These are phyloP conservation scores for Limnothrissa miodon DNA, from an alignment of 2,113 vertebrate genomes.

Conservation along the genomic window DNA sequence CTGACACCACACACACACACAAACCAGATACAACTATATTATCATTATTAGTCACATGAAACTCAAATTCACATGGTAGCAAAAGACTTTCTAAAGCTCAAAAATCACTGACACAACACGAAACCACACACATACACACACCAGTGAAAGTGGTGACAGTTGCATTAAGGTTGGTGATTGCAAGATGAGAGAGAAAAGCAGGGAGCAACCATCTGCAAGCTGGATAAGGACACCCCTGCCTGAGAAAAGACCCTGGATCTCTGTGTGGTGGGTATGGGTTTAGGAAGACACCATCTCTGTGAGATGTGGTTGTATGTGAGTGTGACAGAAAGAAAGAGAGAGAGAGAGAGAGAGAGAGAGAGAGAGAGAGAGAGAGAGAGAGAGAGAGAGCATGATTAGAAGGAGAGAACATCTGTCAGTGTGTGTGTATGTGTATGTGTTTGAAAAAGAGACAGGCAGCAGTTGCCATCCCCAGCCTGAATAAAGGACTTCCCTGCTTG, in stretches of 20 bases:
- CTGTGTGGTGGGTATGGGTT: too few relatives aligned
- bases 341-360: not conserved
- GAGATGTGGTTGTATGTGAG: too few relatives aligned
- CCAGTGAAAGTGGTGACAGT: not conserved
- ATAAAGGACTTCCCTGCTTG: not conserved
- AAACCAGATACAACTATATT: not conserved
- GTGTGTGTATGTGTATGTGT: not conserved
- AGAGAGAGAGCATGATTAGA: not conserved
- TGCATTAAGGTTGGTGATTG: not conserved
- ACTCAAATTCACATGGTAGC: not conserved
- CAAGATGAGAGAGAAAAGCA: not conserved
- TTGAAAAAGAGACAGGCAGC: not conserved
- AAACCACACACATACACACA: not conserved
- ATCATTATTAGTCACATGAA: not conserved
- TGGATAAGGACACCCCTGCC: not conserved
- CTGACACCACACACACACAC: not conserved
- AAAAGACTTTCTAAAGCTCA: not conserved
- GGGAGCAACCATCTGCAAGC: not conserved
- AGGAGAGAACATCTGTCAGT: not conserved
- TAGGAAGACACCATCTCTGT: too few relatives aligned
- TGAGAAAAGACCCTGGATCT: not conserved
- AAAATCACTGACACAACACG: not conserved
- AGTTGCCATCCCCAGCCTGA: not conserved
- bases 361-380: not conserved
- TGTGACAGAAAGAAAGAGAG: not conserved